Base-by-base conservation (phyloP, 2,888 invertebrate genomes). In the Gortyna flavago region DNA sequence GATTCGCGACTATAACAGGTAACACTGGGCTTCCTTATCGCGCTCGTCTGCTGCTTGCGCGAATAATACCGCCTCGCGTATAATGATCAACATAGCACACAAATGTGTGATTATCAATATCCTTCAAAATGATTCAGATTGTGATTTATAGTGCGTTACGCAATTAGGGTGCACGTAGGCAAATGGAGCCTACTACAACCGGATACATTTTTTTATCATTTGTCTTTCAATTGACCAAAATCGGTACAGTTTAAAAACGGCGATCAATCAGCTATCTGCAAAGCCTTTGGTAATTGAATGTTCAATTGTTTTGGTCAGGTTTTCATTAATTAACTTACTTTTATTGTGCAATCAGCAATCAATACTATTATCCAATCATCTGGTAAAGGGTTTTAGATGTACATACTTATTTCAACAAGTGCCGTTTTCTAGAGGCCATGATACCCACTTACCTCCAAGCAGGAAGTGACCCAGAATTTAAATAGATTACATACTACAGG, bases 401-500 rank as follows among this genome's bases (percentile, higher is more conserved):
- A 38, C 9, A 51, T 71, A 41, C 44, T 54, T 72, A 38, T 80
- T 73, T 74, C 48, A 76, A 71, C 64, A 51, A 72, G 74, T 72
- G 51, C 70, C 64, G 68, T 64, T 70, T 79, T 71, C 61, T 74
- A 77, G 57, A 81, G 79, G 83, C 84, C 80, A 85, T 79, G 81
- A 61, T 62, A 79, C 86, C 85, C 89, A 91, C 91, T 91, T 90
- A 87, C 83, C 83, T 84, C 72, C 81, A 66, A 93, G 90, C 87
- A 92, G 93, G 93, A 93, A 92, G 87, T 92, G 93, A 89, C 93
- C 93, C 85, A 91, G 90, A 92, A 93, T 90, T 87, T 85, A 86
- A 90, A 89, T 88, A 76, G 88, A 88, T 89, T 86, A 88, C 70
- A 80, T 85, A 87, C 68, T 86, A 87, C 67, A 81, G 81, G 81